phyloP scores from a whole-genome alignment of 2,113 vertebrate species.

The Illadopsis cleaveri region DNA sequence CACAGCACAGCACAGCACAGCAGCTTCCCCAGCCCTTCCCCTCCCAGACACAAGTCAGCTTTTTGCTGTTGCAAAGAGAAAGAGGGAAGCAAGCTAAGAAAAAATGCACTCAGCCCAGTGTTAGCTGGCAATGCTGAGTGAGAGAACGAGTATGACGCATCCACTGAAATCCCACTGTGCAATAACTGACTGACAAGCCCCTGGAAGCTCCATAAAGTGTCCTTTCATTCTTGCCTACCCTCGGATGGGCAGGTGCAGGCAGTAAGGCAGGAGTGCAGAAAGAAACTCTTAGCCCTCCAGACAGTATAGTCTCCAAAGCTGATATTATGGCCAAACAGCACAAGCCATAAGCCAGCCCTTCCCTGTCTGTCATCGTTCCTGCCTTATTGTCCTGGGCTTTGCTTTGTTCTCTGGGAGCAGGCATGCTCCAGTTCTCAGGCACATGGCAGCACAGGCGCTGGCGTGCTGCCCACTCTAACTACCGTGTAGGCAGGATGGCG shows the following conservation, averaged over 20 bases:
- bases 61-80: background rate
- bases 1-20: background rate
- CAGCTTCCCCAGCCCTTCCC: background rate
- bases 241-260: slow-evolving; percentile 61
- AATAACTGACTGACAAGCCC: background rate
- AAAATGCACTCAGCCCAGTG: background rate
- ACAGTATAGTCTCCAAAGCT: slow-evolving; percentile 45
- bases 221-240: slow-evolving; percentile 43
- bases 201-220: background rate
- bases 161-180: background rate
- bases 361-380: slow-evolving; percentile 83
- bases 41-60: too few species aligned
- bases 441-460: slow-evolving; percentile 68
- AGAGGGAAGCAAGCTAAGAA: background rate
- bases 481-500: slow-evolving; percentile 80
- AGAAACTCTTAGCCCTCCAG: slow-evolving; percentile 62
- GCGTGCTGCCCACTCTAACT: slow-evolving; percentile 75
- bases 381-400: slow-evolving; percentile 69
- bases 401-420: slow-evolving; percentile 68
- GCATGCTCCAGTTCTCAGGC: slow-evolving; percentile 70
- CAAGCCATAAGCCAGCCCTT: slow-evolving; percentile 62
- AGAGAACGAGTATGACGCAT: background rate
- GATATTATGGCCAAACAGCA: slow-evolving; percentile 31
- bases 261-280: slow-evolving; percentile 58
- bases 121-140: background rate